These are phyloP conservation scores for Atherinosoma microstoma DNA, from an alignment of 2,797 vertebrate species.

Conservation along the genomic window DNA sequence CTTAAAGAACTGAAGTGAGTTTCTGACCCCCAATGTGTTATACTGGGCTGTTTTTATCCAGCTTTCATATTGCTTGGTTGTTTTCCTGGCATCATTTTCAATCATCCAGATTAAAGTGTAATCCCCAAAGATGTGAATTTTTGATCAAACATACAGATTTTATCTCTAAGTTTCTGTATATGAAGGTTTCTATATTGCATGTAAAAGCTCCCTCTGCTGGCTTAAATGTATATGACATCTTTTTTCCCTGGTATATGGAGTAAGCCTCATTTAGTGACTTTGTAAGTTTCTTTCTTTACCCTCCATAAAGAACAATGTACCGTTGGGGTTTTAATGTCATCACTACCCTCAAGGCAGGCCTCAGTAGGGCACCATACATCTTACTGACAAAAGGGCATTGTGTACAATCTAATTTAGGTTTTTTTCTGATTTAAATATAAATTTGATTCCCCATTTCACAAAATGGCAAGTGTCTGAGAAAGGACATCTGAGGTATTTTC, in stretches of 20 bases:
- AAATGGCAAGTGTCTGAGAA: constrained; percentile 4
- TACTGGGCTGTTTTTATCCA: constrained; percentile 44
- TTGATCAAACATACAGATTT: constrained; percentile 49
- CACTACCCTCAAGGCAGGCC: constrained; percentile 40
- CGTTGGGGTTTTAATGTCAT: constrained; percentile 65
- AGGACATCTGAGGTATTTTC: neutral
- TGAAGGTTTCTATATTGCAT: constrained; percentile 12
- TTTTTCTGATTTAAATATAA: constrained; percentile 34
- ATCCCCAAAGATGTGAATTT: constrained; percentile 64
- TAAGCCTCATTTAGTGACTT: constrained; percentile 43
- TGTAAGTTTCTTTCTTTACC: constrained; percentile 33
- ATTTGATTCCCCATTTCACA: constrained; percentile 24
- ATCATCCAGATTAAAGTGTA: constrained; percentile 70
- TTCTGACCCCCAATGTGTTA: neutral
- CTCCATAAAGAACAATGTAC: constrained; percentile 44
- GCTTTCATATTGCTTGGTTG: constrained; percentile 44
- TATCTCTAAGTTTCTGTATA: constrained; percentile 19
- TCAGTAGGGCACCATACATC: constrained; percentile 61
- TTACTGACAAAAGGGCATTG: constrained; percentile 65
- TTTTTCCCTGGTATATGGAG: neutral
- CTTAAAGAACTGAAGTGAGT: constrained; percentile 95
- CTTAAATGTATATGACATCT: constrained; percentile 31
- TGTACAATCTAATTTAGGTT: constrained; percentile 56
- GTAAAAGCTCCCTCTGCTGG: constrained; percentile 72
- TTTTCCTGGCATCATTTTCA: constrained; percentile 51